Base-by-base conservation (phyloP, 2,113 vertebrate genomes). In the Megaptera novaeangliae region DNA sequence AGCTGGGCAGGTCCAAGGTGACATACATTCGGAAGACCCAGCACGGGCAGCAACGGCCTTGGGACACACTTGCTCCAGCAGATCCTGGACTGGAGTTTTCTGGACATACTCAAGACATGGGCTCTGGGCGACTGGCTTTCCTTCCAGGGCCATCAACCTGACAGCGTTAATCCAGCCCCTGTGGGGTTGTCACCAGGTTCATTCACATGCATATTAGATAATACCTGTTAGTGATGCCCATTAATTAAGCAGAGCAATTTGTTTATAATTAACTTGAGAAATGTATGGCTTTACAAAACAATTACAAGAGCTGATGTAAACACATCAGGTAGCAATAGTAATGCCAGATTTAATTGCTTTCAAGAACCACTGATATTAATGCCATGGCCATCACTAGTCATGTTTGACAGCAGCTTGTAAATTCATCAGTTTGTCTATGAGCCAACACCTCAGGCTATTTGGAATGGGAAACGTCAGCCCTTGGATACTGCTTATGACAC, bases 181-280 rank as follows among this genome's bases (percentile, higher is more conserved):
- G 63, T 64, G 25, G 94, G 83, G 74, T 74, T 97, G 68, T 90
- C 96, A 85, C 49, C 75, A 78, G 59, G 1, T 97, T 95, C 90
- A 96, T 96, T 98, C 95, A 97, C 61, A 97, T 57, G 31, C 91
- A 91, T 90, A 95, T 97, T 94, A 97, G 86, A 97, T 97, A 95
- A 92, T 89, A 86, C 46, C 57, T 94, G 8, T 95, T 98, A 97
- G 88, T 85, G 86, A 84, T 95, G 93, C 80, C 91, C 95, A 85
- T 98, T 98, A 97, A 99, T 98, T 98, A 98, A 98, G 69, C 57
- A 91, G 69, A 95, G 59, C 80, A 93, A 95, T 98, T 98, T 98
- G 95, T 98, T 98, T 98, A 97, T 98, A 98, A 98, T 98, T 98
- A 98, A 98, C 94, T 98, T 77, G 92, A 98, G 89, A 98, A 98